phyloP scores from a whole-genome alignment of 1,140 invertebrate species.

The Bicyclus anynana region DNA sequence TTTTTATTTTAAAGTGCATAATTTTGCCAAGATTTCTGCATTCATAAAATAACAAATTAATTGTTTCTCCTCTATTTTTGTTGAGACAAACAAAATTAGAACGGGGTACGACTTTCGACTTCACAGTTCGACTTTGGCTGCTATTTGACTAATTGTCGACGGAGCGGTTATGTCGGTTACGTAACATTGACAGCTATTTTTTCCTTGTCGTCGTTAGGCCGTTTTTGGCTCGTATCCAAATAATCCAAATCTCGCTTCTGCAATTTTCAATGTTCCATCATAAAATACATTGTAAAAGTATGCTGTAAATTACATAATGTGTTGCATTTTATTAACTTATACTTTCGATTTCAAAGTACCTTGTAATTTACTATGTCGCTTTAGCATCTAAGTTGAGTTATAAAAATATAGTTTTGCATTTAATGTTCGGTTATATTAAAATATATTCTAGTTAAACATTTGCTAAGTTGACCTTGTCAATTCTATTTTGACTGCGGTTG shows the following conservation, averaged over 20 bases:
- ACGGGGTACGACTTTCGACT: neutral
- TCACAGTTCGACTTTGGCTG: slow-evolving; percentile 7
- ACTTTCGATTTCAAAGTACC: neutral
- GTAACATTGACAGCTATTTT: slow-evolving; percentile 68
- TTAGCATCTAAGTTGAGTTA: neutral
- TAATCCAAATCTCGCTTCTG: slow-evolving; percentile 18
- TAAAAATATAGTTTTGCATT: neutral
- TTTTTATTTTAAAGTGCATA: slow-evolving; percentile 1
- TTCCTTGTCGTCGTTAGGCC: slow-evolving; percentile 59
- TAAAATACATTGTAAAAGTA: slow-evolving; percentile 14
- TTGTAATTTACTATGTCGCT: neutral
- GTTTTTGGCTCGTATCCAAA: slow-evolving; percentile 56
- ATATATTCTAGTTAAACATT: neutral
- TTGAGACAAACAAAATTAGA: neutral
- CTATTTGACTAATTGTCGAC: slow-evolving; percentile 30
- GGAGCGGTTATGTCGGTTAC: slow-evolving; percentile 44
- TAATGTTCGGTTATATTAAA: neutral
- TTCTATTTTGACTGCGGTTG: slow-evolving; percentile 24
- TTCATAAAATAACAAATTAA: neutral
- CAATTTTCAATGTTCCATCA: slow-evolving; percentile 13
- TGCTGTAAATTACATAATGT: neutral
- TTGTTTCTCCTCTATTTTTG: neutral
- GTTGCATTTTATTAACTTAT: neutral
- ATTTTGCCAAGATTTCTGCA: neutral
- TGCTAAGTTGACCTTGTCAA: slow-evolving; percentile 22